Base-by-base conservation (phyloP, 2,113 vertebrate genomes). In the Scatophagus argus region DNA sequence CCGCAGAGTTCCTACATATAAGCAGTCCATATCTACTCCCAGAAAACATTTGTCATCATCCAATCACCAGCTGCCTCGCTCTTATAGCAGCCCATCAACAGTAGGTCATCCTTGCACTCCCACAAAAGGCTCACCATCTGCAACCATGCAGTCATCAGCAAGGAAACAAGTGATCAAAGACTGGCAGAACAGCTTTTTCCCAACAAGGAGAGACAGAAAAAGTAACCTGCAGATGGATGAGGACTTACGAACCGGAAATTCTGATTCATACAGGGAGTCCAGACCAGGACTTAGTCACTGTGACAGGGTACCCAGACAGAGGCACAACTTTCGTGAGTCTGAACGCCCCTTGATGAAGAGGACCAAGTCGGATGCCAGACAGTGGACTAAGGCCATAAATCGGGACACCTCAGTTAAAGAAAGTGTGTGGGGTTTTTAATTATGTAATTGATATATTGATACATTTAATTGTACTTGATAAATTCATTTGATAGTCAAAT, bases 341-440 rank as follows among this genome's bases (percentile, higher is more conserved):
- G 4, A 0, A 39, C 5, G 49, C 12, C 51, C 17, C 1, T 46
- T 87, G 65, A 77, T 82, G 81, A 87, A 87, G 68, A 80, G 14
- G 58, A 14, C 47, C 55, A 77, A 21, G 23, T 0, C 0, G 23
- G 39, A 78, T 34, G 83, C 83, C 27, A 43, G 5, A 16, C 0
- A 7, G 56, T 13, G 2, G 46, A 79, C n/a, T 0, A 74, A 64
- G n/a, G 56, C 43, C 6, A 74, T 2, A 55, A 32, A 47, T 21
- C 74, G 5, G 8, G 11, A 25, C 0, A 0, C 31, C 16, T 0
- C n/a, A 46, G 8, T 1, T 6, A 5, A 47, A 21, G 39, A 2
- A 60, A 55, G 87, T 87, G 74, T 66, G 85, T 87, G n/a, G n/a
- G n/a, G n/a, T n/a, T n/a, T n/a, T n/a, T n/a, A n/a, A n/a, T n/a